These are phyloP conservation scores for Lepidotrigona ventralis DNA, from an alignment of 1,140 invertebrate genomes.

Conservation along the genomic window DNA sequence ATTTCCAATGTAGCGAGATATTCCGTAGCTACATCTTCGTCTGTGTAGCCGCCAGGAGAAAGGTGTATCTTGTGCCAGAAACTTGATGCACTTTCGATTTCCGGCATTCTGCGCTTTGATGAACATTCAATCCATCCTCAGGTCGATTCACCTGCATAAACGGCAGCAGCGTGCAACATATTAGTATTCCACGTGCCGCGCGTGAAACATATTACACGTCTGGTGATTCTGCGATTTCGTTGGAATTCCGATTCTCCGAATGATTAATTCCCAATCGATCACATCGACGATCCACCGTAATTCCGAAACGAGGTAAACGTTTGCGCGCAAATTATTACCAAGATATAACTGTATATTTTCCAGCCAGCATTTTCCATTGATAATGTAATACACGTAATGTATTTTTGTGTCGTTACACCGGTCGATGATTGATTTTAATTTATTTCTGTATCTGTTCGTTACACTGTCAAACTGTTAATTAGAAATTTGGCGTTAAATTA, in stretches of 20 bases:
- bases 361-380: slow-evolving; percentile 3
- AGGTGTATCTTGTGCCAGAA: slow-evolving; percentile 16
- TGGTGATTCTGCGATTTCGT: neutral
- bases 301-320: slow-evolving; percentile 26
- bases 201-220: neutral
- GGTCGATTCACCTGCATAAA: neutral
- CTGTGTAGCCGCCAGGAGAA: slow-evolving; percentile 24
- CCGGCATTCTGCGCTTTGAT: slow-evolving; percentile 41
- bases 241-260: slow-evolving; percentile 18
- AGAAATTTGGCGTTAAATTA: neutral
- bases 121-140: slow-evolving; percentile 24
- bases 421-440: neutral
- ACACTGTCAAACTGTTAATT: no score
- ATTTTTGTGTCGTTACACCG: neutral
- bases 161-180: neutral
- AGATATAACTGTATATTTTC: slow-evolving; percentile 21
- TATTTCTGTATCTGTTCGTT: neutral
- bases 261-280: slow-evolving; percentile 11
- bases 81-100: slow-evolving; percentile 60
- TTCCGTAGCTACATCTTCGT: neutral
- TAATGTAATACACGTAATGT: neutral
- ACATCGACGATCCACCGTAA: neutral
- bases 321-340: neutral
- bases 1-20: no score
- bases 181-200: neutral